A percentile compares a stretch with the other conserved stretches of the same genome.
Evolutionary conservation across 2,113 vertebrate species (phyloP).

Genomic region (Epinephelus lanceolatus): DNA sequence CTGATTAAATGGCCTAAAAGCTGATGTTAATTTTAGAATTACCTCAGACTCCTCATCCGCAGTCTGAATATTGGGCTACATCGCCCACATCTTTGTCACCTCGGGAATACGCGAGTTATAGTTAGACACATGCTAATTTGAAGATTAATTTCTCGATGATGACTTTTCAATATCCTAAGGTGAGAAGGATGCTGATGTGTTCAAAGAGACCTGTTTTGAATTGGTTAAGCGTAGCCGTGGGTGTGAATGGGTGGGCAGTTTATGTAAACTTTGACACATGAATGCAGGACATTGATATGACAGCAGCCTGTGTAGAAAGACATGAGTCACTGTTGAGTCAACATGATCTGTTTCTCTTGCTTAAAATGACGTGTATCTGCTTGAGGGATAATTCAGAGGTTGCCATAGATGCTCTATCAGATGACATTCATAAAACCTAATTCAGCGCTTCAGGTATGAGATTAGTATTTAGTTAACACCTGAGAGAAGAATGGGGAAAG

Average conservation of each 20-base stretch:
- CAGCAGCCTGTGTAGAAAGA: constrained; percentile 24
- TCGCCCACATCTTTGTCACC: constrained; percentile 50
- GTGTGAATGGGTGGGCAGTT: neutral
- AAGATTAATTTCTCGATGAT: constrained; percentile 41
- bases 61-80: constrained; percentile 40
- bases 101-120: constrained; percentile 60
- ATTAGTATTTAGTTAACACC: neutral
- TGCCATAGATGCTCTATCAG: constrained; percentile 27
- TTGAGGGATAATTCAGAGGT: constrained; percentile 30
- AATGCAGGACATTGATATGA: constrained; percentile 7
- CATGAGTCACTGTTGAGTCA: constrained; percentile 32
- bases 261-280: neutral
- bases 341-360: constrained; percentile 38
- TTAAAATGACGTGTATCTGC: constrained; percentile 16
- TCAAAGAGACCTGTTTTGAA: constrained; percentile 4
- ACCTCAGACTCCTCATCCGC: constrained; percentile 46
- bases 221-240: neutral
- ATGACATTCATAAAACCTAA: constrained; percentile 14
- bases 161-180: constrained; percentile 41
- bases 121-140: constrained; percentile 42
- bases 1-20: constrained; percentile 64
- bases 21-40: constrained; percentile 63
- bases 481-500: neutral
- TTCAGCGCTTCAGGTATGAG: neutral
- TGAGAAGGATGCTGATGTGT: constrained; percentile 32